These are phyloP conservation scores for Limnephilus lunatus DNA, from an alignment of 2,888 invertebrate genomes.

Conservation along the genomic window DNA sequence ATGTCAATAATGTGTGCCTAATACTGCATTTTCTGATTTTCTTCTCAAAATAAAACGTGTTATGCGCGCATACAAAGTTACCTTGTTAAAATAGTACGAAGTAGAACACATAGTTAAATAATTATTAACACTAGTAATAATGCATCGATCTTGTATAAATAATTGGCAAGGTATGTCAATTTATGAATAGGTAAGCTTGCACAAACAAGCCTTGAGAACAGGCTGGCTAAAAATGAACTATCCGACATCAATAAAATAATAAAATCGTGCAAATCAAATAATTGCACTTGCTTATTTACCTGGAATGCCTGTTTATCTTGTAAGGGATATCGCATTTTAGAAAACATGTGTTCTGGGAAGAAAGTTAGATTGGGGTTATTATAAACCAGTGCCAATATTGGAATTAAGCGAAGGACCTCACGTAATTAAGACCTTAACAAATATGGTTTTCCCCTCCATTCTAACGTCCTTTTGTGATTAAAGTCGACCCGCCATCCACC, in stretches of 20 bases:
- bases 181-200: background rate
- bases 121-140: background rate
- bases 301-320: too few species aligned
- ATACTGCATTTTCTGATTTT: background rate
- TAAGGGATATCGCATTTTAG: too few species aligned
- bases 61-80: background rate
- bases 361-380: too few species aligned
- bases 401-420: too few species aligned
- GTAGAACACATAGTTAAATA: background rate
- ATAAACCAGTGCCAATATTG: too few species aligned
- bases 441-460: background rate
- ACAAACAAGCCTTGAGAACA: background rate
- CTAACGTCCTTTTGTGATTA: conserved; percentile 70
- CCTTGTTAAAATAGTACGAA: background rate
- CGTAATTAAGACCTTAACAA: background rate
- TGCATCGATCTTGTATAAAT: background rate
- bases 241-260: too few species aligned
- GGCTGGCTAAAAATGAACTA: background rate
- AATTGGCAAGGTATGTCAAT: background rate
- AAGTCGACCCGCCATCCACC: conserved; percentile 75
- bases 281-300: too few species aligned
- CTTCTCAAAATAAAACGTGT: background rate
- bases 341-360: too few species aligned
- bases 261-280: too few species aligned
- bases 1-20: background rate